A percentile compares a stretch with the other conserved stretches of the same genome.
These are phyloP conservation scores for Thyatira batis DNA, from an alignment of 2,888 invertebrate genomes.

Conservation along the genomic window DNA sequence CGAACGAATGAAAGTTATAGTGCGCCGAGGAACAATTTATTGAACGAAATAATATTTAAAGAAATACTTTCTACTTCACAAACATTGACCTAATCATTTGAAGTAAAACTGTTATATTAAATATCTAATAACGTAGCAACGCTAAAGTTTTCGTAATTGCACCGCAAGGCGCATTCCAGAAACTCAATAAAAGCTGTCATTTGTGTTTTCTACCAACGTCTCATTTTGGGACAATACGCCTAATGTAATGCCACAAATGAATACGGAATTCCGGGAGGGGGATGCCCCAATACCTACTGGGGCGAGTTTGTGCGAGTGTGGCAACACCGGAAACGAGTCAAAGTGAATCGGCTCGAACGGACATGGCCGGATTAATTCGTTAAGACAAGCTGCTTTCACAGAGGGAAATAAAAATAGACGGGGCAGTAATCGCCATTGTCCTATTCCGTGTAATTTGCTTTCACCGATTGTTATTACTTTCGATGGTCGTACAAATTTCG, in stretches of 20 bases:
- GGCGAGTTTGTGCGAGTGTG: constrained; percentile 39
- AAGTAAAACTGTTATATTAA: background rate
- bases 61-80: background rate
- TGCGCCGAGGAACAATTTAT: background rate
- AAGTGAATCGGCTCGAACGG: constrained; percentile 48
- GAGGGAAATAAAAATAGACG: constrained; percentile 59
- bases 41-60: background rate
- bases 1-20: constrained; percentile 14
- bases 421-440: constrained; percentile 53
- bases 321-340: constrained; percentile 48
- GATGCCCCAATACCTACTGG: constrained; percentile 49
- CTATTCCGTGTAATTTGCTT: constrained; percentile 52
- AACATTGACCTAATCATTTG: background rate
- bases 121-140: background rate
- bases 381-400: constrained; percentile 53
- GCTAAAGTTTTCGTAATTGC: constrained; percentile 29
- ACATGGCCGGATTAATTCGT: constrained; percentile 66
- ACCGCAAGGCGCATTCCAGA: constrained; percentile 46
- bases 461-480: constrained; percentile 52
- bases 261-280: constrained; percentile 68
- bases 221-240: constrained; percentile 70
- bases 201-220: constrained; percentile 66
- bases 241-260: constrained; percentile 77
- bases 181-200: constrained; percentile 59
- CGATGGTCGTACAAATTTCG: constrained; percentile 29